Evolutionary conservation across 2,113 vertebrate genomes (phyloP), one percentile per base, ranked within the genome.

Genomic region (Poicephalus meyeri): DNA sequence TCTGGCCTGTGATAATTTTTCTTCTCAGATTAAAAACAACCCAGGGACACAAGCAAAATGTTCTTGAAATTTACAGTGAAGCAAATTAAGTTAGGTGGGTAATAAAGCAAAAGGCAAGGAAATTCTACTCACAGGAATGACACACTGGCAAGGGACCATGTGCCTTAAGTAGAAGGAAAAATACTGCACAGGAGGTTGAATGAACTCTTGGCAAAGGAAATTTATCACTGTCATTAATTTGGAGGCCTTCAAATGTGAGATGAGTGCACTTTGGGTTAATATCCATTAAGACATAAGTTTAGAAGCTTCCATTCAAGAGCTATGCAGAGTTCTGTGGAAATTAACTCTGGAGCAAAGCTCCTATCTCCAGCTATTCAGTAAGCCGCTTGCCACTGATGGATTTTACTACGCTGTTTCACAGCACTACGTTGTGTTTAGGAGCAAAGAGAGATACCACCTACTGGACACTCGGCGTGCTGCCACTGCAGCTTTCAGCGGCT

Each of bases 401-500:
- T 61, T 49, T 63, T 73, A 20, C 11, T 80, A 5, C 1, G 33
- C 14, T 8, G 8, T 42, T 86, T 41, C 26, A 0, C 19, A 21
- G 25, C 28, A 15, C 10, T 13, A 28, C 0, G 0, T 46, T 53
- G 28, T n/a, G 44, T 7, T 46, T 53, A 17, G 55, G 13, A 58
- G 64, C 55, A 55, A 20, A 31, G 44, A 69, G 11, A 7, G 50
- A 15, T 89, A 80, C 72, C 69, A 25, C 83, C 83, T 86, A 9
- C 49, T 0, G 7, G 92, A n/a, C 77, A 1, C 37, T 8, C 24
- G 4, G 33, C 2, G 0, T 14, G 56, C 16, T 56, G 72, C 77
- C 66, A 28, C 90, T 16, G 33, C 65, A 24, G 33, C 19, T 0
- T 6, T 16, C 24, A 0, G 21, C 0, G 0, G 2, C 13, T 63